Percentiles rank a stretch among this genome's conserved stretches.
Evolutionary conservation across 2,888 invertebrate species (phyloP).

Genomic region (Litoditis marina): DNA sequence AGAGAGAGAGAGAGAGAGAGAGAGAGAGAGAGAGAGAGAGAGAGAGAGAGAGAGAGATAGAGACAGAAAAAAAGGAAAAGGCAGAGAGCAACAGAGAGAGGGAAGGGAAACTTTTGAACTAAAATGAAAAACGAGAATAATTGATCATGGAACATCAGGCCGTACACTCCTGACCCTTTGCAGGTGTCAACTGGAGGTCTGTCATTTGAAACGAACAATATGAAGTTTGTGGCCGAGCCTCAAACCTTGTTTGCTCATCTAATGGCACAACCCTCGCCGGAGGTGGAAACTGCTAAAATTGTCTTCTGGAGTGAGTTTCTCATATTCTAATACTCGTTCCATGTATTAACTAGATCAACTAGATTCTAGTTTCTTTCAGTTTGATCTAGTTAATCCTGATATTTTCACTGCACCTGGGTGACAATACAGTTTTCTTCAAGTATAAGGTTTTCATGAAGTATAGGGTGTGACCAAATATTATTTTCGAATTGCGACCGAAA

Average conservation of each 20-base stretch:
- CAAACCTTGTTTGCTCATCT: slow-evolving; percentile 38
- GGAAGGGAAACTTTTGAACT: not conserved
- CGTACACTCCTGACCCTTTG: not conserved
- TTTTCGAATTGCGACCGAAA: no score
- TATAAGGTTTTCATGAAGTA: no score
- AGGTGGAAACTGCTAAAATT: slow-evolving; percentile 19
- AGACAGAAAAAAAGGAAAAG: no score
- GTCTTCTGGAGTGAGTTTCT: slow-evolving; percentile 37
- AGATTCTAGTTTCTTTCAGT: no score
- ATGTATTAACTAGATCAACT: no score
- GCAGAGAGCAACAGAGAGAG: slow-evolving; percentile 2
- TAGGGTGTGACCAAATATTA: no score
- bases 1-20: not conserved
- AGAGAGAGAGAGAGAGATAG: not conserved
- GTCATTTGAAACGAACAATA: slow-evolving; percentile 28
- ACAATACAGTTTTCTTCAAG: not conserved
- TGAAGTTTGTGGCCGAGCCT: slow-evolving; percentile 40
- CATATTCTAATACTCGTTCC: no score
- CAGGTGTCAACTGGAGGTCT: slow-evolving; percentile 28
- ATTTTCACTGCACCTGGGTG: no score
- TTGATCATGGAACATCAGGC: not conserved
- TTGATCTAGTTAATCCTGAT: no score
- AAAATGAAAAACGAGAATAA: not conserved
- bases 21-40: not conserved
- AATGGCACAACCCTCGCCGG: slow-evolving; percentile 17